Evolutionary conservation across 2,888 invertebrate species (phyloP).

Genomic region (Hypolimnas misippus): DNA sequence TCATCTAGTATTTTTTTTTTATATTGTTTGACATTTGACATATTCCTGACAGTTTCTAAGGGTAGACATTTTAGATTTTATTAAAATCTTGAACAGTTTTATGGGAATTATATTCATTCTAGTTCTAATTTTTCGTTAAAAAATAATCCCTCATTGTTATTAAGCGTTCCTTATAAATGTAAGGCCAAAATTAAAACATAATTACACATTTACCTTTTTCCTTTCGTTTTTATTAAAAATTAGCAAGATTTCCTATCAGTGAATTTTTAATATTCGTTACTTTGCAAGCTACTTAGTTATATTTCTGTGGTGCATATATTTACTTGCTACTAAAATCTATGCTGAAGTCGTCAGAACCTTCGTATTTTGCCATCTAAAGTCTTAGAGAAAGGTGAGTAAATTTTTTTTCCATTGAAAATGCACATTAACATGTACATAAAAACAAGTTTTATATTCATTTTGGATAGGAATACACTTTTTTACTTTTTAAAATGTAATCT

Average conservation of each 20-base stretch:
- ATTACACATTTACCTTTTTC: not conserved
- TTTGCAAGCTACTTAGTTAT: not conserved
- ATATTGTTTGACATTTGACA: not conserved
- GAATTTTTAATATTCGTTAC: not conserved
- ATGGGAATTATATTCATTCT: not conserved
- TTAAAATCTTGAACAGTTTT: conserved; percentile 15
- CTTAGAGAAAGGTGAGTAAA: not conserved
- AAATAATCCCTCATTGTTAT: not conserved
- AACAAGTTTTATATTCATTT: too few species aligned
- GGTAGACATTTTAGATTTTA: conserved; percentile 19
- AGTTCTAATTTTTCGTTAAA: not conserved
- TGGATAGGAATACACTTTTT: too few species aligned
- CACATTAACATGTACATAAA: not conserved
- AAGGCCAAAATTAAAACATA: not conserved
- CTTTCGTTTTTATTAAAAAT: not conserved
- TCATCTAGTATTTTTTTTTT: too few species aligned
- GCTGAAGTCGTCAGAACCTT: not conserved
- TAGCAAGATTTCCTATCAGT: not conserved
- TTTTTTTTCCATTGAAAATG: not conserved
- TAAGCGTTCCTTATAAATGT: not conserved
- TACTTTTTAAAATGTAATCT: too few species aligned
- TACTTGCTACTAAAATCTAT: not conserved
- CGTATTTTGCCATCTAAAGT: conserved; percentile 6
- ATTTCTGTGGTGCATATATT: not conserved
- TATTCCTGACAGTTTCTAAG: conserved; percentile 13